These are phyloP conservation scores for Phylloscopus trochiloides DNA, from an alignment of 2,113 vertebrate species.

Conservation along the genomic window DNA sequence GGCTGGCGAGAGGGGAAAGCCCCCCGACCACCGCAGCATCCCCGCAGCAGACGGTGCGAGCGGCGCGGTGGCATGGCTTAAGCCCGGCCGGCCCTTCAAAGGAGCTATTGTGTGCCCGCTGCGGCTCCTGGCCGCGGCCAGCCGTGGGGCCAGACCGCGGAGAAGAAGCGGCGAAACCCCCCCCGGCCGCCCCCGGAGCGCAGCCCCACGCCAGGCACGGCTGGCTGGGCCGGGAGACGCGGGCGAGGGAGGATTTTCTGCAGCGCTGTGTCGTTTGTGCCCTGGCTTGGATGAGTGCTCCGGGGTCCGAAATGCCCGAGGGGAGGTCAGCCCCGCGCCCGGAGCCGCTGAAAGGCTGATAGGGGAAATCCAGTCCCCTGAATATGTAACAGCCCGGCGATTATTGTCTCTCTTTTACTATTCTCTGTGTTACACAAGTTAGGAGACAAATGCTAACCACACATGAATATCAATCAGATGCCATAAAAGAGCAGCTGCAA, in stretches of 20 bases:
- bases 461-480: conserved; percentile 85
- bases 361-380: conserved; percentile 67
- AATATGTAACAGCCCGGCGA: conserved; percentile 78
- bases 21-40: not conserved
- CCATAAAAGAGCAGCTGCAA: conserved; percentile 86
- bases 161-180: not conserved
- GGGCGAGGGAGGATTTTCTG: not conserved
- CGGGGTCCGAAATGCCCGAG: conserved; percentile 42
- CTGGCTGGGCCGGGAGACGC: not conserved
- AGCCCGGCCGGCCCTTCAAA: not conserved
- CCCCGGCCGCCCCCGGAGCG: not conserved
- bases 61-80: not conserved
- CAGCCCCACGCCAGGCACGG: rapidly evolving
- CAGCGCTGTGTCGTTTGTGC: not conserved
- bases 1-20: rapidly evolving
- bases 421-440: conserved; percentile 83
- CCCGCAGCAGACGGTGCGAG: not conserved
- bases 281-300: conserved; percentile 34
- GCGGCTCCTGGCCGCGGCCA: not conserved
- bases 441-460: conserved; percentile 84
- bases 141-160: not conserved
- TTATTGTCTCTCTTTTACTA: conserved; percentile 82
- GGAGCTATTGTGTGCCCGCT: conserved; percentile 22
- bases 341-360: conserved; percentile 59
- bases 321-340: conserved; percentile 57